phyloP scores from a whole-genome alignment of 1,140 invertebrate genomes.

The Drosophila murphyi region DNA sequence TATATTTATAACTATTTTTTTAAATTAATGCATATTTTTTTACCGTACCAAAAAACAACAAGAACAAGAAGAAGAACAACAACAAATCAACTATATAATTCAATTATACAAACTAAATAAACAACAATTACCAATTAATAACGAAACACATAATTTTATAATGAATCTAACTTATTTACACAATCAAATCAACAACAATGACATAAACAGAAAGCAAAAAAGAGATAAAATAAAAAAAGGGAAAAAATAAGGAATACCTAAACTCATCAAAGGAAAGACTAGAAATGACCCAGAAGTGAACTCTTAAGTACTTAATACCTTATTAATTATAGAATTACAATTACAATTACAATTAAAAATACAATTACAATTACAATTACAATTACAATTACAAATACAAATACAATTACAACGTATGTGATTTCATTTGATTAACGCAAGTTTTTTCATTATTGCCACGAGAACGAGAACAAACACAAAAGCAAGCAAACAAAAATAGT shows the following conservation, averaged over 20 bases:
- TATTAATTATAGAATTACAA: constrained; percentile 6
- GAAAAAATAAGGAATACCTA: too few species aligned
- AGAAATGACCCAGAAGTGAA: constrained; percentile 16
- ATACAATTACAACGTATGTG: not conserved
- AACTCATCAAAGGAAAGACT: not conserved
- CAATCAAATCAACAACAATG: constrained; percentile 40
- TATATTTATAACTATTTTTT: constrained; percentile 29
- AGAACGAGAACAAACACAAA: constrained; percentile 3
- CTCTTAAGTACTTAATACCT: constrained; percentile 20
- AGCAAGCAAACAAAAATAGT: constrained; percentile 41
- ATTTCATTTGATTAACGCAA: constrained; percentile 19
- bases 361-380: too few species aligned
- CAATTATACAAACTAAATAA: constrained; percentile 32
- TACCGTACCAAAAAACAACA: constrained; percentile 29
- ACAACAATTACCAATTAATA: constrained; percentile 28
- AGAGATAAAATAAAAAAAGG: not conserved
- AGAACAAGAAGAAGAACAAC: constrained; percentile 31
- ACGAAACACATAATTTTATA: not conserved
- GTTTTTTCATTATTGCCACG: constrained; percentile 1
- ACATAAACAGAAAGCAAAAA: constrained; percentile 19
- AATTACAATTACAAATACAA: too few species aligned
- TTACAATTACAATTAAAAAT: too few species aligned
- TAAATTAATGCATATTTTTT: constrained; percentile 50
- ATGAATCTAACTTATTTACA: constrained; percentile 55
- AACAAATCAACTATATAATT: constrained; percentile 38